Evolutionary conservation across 2,888 invertebrate genomes (phyloP).

Genomic region (Lapara coniferarum): DNA sequence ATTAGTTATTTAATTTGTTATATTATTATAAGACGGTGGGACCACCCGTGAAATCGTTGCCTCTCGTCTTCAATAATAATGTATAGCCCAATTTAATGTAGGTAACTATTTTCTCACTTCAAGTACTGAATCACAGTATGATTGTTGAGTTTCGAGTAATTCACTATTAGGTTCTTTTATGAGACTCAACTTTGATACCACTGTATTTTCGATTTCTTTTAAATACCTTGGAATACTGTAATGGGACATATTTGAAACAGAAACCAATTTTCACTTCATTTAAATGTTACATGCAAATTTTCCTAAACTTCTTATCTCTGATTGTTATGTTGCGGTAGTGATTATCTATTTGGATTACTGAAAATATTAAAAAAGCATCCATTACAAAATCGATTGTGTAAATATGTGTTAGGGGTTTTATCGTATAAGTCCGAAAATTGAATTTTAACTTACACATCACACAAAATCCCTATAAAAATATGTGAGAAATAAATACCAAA

Average conservation of each 20-base stretch:
- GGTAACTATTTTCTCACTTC: conserved; percentile 45
- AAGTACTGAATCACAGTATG: conserved; percentile 61
- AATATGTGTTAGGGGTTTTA: too few relatives aligned
- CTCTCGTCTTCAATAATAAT: too few relatives aligned
- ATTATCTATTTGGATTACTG: conserved; percentile 49
- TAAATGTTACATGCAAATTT: too few relatives aligned
- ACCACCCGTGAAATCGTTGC: too few relatives aligned
- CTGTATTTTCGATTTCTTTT: conserved; percentile 56
- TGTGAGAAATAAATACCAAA: not conserved
- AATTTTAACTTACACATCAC: too few relatives aligned
- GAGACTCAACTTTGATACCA: conserved; percentile 52
- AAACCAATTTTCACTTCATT: too few relatives aligned
- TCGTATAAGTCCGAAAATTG: too few relatives aligned
- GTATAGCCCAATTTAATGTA: too few relatives aligned
- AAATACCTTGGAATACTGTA: conserved; percentile 61
- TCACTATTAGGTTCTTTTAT: conserved; percentile 55
- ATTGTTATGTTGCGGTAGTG: conserved; percentile 56
- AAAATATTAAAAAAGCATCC: not conserved
- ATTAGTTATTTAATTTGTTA: too few relatives aligned
- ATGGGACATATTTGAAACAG: conserved; percentile 31
- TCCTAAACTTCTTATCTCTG: not conserved
- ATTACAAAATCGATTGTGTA: not conserved
- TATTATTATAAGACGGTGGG: too few relatives aligned
- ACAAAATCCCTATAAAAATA: too few relatives aligned
- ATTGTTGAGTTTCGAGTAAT: conserved; percentile 60